Evolutionary conservation across 2,888 invertebrate genomes (phyloP).

Genomic region (Acronicta leporina): DNA sequence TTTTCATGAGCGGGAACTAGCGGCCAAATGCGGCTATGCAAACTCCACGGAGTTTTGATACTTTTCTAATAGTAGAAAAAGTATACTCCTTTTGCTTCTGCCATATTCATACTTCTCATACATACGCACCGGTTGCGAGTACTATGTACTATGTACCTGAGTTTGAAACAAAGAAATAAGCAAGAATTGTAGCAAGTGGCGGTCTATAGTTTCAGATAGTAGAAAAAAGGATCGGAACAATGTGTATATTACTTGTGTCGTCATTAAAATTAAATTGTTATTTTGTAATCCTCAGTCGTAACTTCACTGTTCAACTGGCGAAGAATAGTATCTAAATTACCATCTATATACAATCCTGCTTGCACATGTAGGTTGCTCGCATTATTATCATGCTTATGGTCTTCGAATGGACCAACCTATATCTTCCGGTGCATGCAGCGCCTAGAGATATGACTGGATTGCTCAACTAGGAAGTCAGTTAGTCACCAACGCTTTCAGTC

Average conservation of each 20-base stretch:
- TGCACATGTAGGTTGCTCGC: conserved; percentile 12
- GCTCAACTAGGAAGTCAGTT: too few species aligned
- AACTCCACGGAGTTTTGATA: conserved; percentile 50
- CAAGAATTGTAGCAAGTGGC: too few species aligned
- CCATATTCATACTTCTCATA: too few species aligned
- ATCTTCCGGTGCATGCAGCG: too few species aligned
- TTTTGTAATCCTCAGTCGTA: conserved; percentile 27
- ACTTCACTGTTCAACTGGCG: conserved; percentile 15
- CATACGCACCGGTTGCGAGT: too few species aligned
- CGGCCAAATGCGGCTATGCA: conserved; percentile 31
- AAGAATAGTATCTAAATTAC: conserved; percentile 29
- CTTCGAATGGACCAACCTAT: neutral
- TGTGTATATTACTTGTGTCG: conserved; percentile 4
- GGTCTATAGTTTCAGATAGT: too few species aligned
- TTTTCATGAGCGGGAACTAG: conserved; percentile 60
- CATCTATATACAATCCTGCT: conserved; percentile 19
- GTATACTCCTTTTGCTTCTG: too few species aligned
- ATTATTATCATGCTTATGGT: conserved; percentile 9
- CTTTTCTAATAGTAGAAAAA: conserved; percentile 5
- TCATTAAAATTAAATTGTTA: conserved; percentile 25
- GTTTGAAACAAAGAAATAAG: too few species aligned
- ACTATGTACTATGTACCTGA: too few species aligned
- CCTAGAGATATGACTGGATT: too few species aligned
- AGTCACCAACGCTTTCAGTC: too few species aligned
- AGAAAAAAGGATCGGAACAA: too few species aligned